Evolutionary conservation across 2,797 vertebrate species (phyloP).

Genomic region (Hydrophis major): DNA sequence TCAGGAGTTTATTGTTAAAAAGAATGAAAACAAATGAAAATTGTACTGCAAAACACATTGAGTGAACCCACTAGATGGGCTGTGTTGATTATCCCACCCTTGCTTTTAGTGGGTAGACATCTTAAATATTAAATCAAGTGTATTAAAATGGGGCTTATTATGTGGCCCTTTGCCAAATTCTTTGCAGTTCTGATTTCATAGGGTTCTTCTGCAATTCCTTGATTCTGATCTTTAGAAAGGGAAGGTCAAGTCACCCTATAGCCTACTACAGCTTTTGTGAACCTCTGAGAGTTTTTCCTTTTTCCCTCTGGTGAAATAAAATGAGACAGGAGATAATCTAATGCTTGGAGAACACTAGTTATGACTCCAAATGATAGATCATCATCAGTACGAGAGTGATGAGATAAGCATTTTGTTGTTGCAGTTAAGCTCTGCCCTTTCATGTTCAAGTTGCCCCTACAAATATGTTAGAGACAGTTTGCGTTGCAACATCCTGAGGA

Average conservation of each 20-base stretch:
- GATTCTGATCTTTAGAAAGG: background rate
- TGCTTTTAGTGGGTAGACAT: background rate
- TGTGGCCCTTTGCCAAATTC: background rate
- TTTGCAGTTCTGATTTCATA: background rate
- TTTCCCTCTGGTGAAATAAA: background rate
- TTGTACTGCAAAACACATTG: background rate
- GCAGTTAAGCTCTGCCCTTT: background rate
- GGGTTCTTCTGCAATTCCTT: background rate
- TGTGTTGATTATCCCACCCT: background rate
- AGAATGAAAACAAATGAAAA: background rate
- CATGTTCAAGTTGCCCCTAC: background rate
- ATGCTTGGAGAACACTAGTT: background rate
- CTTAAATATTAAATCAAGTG: background rate
- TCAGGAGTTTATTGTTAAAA: background rate
- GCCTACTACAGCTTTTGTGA: background rate
- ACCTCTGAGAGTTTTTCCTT: background rate
- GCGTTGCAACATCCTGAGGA: background rate
- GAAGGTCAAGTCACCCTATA: background rate
- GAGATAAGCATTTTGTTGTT: background rate
- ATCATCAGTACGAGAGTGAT: background rate
- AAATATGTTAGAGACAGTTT: background rate
- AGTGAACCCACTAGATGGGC: background rate
- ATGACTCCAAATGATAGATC: background rate
- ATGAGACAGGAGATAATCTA: background rate
- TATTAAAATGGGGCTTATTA: background rate